Percentiles rank a stretch among this genome's conserved stretches.
Evolutionary conservation across 2,113 vertebrate genomes (phyloP).

Genomic region (Halcyon senegalensis): DNA sequence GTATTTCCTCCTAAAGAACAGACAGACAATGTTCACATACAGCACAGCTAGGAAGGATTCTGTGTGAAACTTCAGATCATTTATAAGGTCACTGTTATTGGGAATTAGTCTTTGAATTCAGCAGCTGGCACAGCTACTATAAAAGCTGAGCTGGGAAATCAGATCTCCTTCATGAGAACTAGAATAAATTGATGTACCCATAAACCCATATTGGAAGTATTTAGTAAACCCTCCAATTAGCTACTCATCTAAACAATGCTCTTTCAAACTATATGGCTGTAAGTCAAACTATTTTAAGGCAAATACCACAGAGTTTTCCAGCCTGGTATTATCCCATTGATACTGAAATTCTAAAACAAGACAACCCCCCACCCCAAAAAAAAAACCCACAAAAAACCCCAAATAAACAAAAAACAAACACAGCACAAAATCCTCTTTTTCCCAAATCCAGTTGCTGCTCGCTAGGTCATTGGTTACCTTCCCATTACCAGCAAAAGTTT

Average conservation of each 20-base stretch:
- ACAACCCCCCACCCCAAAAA: not conserved
- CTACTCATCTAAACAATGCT: not conserved
- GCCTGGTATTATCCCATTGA: not conserved
- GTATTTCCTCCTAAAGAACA: conserved; percentile 88
- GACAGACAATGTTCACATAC: conserved; percentile 16
- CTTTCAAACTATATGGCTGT: not conserved
- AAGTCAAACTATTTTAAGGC: not conserved
- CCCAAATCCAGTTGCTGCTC: not conserved
- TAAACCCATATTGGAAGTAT: not conserved
- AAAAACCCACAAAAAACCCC: not conserved
- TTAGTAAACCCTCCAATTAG: not conserved
- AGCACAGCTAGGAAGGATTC: not conserved
- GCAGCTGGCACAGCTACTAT: not conserved
- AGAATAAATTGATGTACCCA: not conserved
- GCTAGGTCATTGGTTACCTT: not conserved
- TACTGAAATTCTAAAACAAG: not conserved
- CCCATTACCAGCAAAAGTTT: not conserved
- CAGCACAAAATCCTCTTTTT: not conserved
- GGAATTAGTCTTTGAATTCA: not conserved
- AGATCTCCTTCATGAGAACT: not conserved
- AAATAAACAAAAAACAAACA: not conserved
- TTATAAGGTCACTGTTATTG: not conserved
- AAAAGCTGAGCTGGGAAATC: not conserved
- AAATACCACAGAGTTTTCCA: not conserved
- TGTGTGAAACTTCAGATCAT: not conserved